Conservation (phyloP, 2,113 vertebrate genomes). For the Haliaeetus leucogaster region DNA sequence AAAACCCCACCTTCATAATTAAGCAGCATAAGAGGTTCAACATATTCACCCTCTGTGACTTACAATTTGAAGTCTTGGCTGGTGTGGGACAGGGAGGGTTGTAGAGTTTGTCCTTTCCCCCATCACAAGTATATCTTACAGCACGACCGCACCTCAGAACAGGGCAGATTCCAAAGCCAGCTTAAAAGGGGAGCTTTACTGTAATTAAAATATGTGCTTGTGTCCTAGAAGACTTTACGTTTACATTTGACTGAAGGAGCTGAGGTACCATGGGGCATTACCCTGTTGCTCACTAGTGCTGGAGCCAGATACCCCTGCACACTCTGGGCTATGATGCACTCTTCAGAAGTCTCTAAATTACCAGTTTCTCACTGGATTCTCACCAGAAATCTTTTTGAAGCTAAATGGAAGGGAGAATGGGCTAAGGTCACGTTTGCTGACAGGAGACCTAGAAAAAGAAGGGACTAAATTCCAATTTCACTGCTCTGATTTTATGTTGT, state of each 20-base stretch:
- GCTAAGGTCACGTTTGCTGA: neutral
- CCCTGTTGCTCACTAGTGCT: neutral
- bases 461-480: neutral
- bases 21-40: neutral
- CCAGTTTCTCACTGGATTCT: neutral
- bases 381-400: neutral
- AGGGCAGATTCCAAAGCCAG: neutral
- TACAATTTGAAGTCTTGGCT: neutral
- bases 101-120: neutral
- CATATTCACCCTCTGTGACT: neutral
- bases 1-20: neutral
- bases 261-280: neutral
- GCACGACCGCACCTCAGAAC: accelerated
- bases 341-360: neutral
- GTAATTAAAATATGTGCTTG: neutral
- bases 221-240: neutral
- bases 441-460: neutral
- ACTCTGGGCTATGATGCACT: neutral
- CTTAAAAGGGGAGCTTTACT: neutral
- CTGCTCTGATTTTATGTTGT: neutral
- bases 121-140: neutral
- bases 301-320: neutral
- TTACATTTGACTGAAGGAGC: neutral
- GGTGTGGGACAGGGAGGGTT: neutral
- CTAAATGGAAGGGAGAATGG: neutral